Evolutionary conservation across 2,113 vertebrate species (phyloP).

Genomic region (Spermophilus dauricus): DNA sequence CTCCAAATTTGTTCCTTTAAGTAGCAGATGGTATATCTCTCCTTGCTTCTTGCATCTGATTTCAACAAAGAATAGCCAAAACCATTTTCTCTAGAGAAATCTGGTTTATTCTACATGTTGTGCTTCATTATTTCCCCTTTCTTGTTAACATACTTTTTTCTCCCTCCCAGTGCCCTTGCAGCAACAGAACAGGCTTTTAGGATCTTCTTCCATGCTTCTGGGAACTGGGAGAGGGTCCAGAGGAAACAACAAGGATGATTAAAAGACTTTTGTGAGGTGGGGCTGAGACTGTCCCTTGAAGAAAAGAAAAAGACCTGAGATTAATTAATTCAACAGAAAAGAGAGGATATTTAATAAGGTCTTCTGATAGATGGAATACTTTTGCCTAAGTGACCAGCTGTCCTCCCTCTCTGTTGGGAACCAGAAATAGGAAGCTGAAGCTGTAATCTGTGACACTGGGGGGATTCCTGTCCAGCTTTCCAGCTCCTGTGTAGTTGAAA

Average conservation of each 20-base stretch:
- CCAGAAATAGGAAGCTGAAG: neutral
- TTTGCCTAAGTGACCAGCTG: conserved; percentile 31
- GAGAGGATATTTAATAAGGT: neutral
- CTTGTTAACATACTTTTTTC: neutral
- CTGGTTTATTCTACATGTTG: neutral
- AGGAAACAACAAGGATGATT: conserved; percentile 37
- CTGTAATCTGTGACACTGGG: neutral
- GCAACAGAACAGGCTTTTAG: neutral
- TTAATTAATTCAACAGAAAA: conserved; percentile 46
- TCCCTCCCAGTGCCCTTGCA: neutral
- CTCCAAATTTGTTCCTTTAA: neutral
- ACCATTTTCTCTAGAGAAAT: conserved; percentile 52
- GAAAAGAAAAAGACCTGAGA: conserved; percentile 63
- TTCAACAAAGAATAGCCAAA: conserved; percentile 52
- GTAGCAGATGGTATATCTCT: neutral
- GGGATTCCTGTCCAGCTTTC: neutral
- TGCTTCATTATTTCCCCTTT: conserved; percentile 18
- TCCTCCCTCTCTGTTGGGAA: neutral
- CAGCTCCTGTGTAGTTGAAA: neutral
- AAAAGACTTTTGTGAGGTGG: conserved; percentile 46
- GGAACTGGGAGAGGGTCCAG: conserved; percentile 20
- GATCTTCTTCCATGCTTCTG: neutral
- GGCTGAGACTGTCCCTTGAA: conserved; percentile 26
- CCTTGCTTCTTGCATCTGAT: conserved; percentile 23
- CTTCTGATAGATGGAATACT: conserved; percentile 1